phyloP scores from a whole-genome alignment of 2,113 vertebrate species.

The Chelonoidis abingdonii region DNA sequence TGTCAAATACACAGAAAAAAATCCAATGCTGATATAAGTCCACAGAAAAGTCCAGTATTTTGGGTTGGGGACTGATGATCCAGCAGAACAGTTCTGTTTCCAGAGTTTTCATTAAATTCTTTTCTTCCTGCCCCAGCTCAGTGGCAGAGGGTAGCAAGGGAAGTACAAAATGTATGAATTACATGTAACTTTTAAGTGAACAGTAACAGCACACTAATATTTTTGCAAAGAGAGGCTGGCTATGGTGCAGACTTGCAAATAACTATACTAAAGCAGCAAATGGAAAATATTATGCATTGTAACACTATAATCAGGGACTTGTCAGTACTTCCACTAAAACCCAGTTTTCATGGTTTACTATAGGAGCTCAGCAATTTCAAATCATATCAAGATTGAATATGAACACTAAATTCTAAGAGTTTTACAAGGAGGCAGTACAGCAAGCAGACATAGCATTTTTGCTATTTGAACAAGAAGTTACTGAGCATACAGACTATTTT shows the following conservation, averaged over 20 bases:
- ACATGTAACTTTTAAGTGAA: conserved; percentile 16
- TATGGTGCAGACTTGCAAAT: conserved; percentile 38
- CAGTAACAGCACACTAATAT: conserved; percentile 61
- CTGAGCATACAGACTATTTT: background rate
- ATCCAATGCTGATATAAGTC: background rate
- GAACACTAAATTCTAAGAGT: background rate
- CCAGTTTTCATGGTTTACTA: background rate
- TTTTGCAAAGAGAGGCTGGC: conserved; percentile 74
- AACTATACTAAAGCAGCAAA: conserved; percentile 53
- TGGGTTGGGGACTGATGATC: accelerated
- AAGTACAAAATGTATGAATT: background rate
- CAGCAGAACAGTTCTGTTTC: conserved; percentile 13
- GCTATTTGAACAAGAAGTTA: background rate
- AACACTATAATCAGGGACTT: conserved; percentile 25
- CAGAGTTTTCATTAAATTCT: background rate
- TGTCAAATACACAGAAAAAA: background rate
- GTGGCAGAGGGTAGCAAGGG: background rate
- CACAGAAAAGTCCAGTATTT: background rate
- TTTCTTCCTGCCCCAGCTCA: background rate
- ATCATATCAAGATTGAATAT: background rate
- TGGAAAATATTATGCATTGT: conserved; percentile 37
- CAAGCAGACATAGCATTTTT: background rate
- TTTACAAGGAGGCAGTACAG: background rate
- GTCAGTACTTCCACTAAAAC: conserved; percentile 30
- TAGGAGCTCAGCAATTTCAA: conserved; percentile 3